Evolutionary conservation across 2,797 vertebrate genomes (phyloP).

Genomic region (Pempheris klunzingeri): DNA sequence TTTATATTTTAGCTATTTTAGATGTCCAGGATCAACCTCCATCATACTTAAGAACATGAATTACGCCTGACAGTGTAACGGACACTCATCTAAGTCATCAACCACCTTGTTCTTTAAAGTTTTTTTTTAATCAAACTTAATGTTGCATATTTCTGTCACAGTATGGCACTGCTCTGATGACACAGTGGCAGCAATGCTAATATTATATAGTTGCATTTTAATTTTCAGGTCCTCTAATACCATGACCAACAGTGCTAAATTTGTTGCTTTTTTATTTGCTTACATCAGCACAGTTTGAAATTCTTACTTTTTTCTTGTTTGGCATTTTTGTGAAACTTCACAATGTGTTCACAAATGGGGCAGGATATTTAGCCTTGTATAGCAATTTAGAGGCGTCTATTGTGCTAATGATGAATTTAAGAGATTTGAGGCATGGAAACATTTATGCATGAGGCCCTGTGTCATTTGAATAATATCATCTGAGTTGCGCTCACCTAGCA

Average conservation of each 20-base stretch:
- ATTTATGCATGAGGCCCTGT: background rate
- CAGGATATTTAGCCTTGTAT: background rate
- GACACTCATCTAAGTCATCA: too few species aligned
- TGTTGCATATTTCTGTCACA: background rate
- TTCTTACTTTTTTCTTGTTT: too few species aligned
- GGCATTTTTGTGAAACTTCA: too few species aligned
- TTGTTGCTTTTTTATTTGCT: too few species aligned
- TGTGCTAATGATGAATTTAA: background rate
- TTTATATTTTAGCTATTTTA: too few species aligned
- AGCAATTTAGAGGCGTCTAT: background rate
- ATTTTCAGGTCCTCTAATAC: background rate
- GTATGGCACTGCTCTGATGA: background rate
- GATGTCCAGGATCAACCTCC: background rate
- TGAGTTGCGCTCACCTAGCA: background rate
- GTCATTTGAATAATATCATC: background rate
- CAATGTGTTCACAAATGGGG: too few species aligned
- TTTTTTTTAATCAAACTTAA: background rate
- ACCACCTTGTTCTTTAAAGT: background rate
- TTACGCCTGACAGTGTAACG: background rate
- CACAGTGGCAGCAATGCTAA: background rate
- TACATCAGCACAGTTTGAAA: too few species aligned
- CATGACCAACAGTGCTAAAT: background rate
- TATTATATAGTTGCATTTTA: background rate
- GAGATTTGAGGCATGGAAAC: background rate
- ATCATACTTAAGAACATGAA: too few species aligned